Conservation (phyloP, 2,797 vertebrate genomes). For the Sebastes taczanowskii region DNA sequence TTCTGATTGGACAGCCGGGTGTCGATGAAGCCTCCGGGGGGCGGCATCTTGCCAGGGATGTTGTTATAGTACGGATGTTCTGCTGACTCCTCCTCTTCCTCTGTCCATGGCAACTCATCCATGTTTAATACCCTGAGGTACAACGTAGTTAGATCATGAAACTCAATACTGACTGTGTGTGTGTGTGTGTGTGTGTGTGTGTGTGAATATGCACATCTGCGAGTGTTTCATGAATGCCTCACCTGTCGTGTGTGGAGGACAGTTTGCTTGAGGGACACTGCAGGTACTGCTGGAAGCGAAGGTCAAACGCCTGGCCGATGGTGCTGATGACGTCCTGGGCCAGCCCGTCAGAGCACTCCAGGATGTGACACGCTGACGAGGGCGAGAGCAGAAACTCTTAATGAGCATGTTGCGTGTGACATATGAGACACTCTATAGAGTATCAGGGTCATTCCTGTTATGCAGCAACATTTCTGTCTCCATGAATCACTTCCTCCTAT, state of each 20-base stretch:
- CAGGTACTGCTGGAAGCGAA: slow-evolving; percentile 97
- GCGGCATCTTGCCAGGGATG: slow-evolving; percentile 92
- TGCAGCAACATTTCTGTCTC: too few species aligned
- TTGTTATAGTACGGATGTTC: slow-evolving; percentile 96
- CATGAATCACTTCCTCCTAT: too few species aligned
- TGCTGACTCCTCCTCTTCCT: slow-evolving; percentile 87
- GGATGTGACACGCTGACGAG: slow-evolving; percentile 92
- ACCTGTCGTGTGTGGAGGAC: slow-evolving; percentile 91
- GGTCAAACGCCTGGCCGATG: slow-evolving; percentile 98
- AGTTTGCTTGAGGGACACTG: slow-evolving; percentile 92
- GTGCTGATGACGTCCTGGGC: slow-evolving; percentile 97
- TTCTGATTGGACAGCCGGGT: slow-evolving; percentile 85
- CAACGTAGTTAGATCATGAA: not conserved
- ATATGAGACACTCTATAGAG: not conserved
- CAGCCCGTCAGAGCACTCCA: slow-evolving; percentile 94
- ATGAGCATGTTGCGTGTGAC: not conserved
- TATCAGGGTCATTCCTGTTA: not conserved
- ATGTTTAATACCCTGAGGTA: slow-evolving; percentile 89
- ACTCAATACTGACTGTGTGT: not conserved
- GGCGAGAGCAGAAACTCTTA: not conserved
- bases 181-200: not conserved
- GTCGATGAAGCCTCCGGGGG: slow-evolving; percentile 90
- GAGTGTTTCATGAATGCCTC: slow-evolving; percentile 30
- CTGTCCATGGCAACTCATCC: slow-evolving; percentile 90
- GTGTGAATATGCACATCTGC: not conserved